Evolutionary conservation across 2,113 vertebrate species (phyloP), one percentile per base, ranked within the genome.

Genomic region (Sebastes schlegelii): DNA sequence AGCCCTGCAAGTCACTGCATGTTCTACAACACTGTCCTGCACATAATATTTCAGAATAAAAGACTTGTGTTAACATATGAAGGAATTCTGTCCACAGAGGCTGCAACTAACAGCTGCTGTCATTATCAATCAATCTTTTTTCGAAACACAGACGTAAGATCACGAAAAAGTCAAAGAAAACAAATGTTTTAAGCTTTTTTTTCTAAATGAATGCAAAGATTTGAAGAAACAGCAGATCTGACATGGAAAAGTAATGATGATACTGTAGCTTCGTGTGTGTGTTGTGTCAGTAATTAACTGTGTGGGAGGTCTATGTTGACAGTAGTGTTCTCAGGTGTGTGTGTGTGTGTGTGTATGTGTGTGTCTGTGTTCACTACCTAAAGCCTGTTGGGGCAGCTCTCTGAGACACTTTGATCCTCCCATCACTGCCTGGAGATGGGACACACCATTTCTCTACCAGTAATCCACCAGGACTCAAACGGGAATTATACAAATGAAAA

Each of bases 341-440:
- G 73, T 78, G 55, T 67, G 70, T 67, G 78, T 67, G 68, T 67
- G 78, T 74, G 61, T 66, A 48, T 51, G 48, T 49, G 65, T 66
- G 42, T 65, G 58, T 19, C 2, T 34, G 23, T 2, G 34, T 63
- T 51, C 19, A 23, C 71, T 11, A 73, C 46, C 16, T 21, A 52
- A 46, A 69, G 82, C 82, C 0, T 80, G 82, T 80, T 58, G 7
- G 2, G 80, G 77, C 83, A 86, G 73, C 48, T 81, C 48, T 77
- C 52, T 34, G 86, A 88, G 45, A 57, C 64, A 75, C 86, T 88
- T 88, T 88, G 86, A 87, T 90, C 88, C 60, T 85, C 81, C 87
- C 77, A 62, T 54, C 10, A 7, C 65, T 85, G 60, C 74, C 64
- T 76, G 58, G 26, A 34, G 26, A 34, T 34, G 26, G 26, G 26